Percentiles rank a stretch among this genome's conserved stretches.
Conservation (phyloP, 2,113 vertebrate species). For the Sceloporus undulatus region DNA sequence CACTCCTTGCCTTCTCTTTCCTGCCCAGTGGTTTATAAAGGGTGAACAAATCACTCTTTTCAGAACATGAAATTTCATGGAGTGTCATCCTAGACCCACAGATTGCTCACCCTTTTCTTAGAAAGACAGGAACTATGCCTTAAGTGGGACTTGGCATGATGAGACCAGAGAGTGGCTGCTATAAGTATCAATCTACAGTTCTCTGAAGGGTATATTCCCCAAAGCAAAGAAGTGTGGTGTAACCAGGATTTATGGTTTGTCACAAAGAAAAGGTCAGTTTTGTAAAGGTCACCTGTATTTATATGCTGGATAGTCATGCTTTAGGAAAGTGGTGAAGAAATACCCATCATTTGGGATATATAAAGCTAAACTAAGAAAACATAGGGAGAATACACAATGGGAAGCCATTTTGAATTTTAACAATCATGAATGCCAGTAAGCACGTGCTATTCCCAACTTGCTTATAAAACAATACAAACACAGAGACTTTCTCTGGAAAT, state of each 20-base stretch:
- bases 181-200: conserved; percentile 40
- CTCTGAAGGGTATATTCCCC: conserved; percentile 47
- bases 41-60: neutral
- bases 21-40: neutral
- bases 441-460: conserved; percentile 16
- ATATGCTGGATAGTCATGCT: neutral
- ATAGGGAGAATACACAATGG: conserved; percentile 27
- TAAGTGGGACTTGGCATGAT: conserved; percentile 53
- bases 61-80: neutral
- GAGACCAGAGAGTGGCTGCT: conserved; percentile 46
- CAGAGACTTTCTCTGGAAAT: conserved; percentile 10
- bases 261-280: conserved; percentile 47
- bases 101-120: neutral
- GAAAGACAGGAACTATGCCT: conserved; percentile 53
- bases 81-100: neutral
- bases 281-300: conserved; percentile 17
- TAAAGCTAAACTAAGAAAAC: conserved; percentile 24
- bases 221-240: conserved; percentile 36
- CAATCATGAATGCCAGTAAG: conserved; percentile 32
- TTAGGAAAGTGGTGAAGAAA: conserved; percentile 31
- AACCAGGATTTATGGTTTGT: conserved; percentile 56
- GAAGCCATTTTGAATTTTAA: conserved; percentile 6
- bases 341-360: conserved; percentile 15
- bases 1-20: neutral
- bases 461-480: conserved; percentile 19